These are phyloP conservation scores for Agelastica alni DNA, from an alignment of 2,888 invertebrate species.

Conservation along the genomic window DNA sequence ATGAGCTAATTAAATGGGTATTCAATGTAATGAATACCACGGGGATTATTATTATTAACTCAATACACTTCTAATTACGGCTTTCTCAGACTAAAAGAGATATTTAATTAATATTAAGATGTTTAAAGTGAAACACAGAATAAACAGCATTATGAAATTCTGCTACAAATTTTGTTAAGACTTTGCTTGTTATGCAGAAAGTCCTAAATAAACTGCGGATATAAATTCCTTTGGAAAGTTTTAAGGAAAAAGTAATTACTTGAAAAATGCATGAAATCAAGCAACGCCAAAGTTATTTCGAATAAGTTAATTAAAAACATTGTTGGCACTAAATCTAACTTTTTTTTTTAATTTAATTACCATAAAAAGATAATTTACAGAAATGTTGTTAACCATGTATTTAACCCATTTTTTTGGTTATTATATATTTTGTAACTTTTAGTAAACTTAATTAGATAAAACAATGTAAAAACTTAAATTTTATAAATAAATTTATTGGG, in stretches of 20 bases:
- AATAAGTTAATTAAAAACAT: too few species aligned
- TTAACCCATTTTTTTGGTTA: too few species aligned
- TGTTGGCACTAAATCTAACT: too few species aligned
- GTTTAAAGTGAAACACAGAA: constrained; percentile 35
- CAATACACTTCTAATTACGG: constrained; percentile 48
- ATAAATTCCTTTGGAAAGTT: constrained; percentile 21
- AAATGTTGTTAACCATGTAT: too few species aligned
- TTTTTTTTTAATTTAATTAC: too few species aligned
- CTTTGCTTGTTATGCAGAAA: constrained; percentile 24
- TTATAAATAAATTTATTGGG: too few species aligned
- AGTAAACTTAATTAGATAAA: too few species aligned
- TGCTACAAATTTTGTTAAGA: constrained; percentile 30
- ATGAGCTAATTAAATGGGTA: constrained; percentile 61
- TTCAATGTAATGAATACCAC: constrained; percentile 57
- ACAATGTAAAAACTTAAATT: too few species aligned
- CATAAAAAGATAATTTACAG: too few species aligned
- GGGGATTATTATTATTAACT: constrained; percentile 48
- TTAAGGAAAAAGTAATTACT: constrained; percentile 8
- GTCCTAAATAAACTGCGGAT: constrained; percentile 19
- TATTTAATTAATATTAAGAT: constrained; percentile 46
- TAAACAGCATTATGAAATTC: constrained; percentile 33
- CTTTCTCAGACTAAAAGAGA: constrained; percentile 45
- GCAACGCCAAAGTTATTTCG: too few species aligned
- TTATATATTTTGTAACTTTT: too few species aligned
- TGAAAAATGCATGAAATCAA: too few species aligned